Conservation (phyloP, 2,113 vertebrate species). For the Syngnathus scovelli region DNA sequence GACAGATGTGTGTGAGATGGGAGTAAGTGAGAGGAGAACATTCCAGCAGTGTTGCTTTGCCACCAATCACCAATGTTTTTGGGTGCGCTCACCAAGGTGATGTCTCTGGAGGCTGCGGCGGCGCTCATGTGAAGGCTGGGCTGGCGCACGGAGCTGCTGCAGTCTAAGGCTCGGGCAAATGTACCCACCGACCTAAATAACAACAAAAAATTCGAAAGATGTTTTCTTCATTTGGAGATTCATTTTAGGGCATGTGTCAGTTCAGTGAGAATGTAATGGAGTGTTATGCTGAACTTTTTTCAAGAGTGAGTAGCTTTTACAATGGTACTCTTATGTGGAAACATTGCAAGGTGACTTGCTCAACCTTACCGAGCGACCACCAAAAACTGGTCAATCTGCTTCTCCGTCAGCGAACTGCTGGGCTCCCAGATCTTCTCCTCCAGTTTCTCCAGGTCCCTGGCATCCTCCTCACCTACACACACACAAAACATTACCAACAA, state of each 20-base stretch:
- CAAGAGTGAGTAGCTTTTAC: too few relatives aligned
- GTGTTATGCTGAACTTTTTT: background rate
- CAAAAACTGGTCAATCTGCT: constrained; percentile 97
- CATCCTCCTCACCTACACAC: constrained; percentile 81
- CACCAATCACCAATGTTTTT: too few relatives aligned
- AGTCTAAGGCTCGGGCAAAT: constrained; percentile 76
- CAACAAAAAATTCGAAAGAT: too few relatives aligned
- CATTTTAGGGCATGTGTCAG: too few relatives aligned
- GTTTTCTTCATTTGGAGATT: too few relatives aligned
- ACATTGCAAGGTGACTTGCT: background rate
- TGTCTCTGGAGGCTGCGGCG: constrained; percentile 77
- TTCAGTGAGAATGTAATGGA: background rate
- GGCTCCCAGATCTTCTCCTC: constrained; percentile 96
- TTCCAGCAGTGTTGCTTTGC: too few relatives aligned
- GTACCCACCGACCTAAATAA: constrained; percentile 73
- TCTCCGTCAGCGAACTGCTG: constrained; percentile 84
- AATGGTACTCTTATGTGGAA: background rate
- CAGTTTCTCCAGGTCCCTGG: constrained; percentile 84
- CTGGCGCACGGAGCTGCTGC: constrained; percentile 78
- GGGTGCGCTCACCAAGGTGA: constrained; percentile 69
- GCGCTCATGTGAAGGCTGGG: constrained; percentile 80
- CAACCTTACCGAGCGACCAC: constrained; percentile 92
- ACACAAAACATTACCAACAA: constrained; percentile 1
- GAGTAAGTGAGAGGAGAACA: constrained; percentile 1
- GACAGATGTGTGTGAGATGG: background rate